Conservation (phyloP, 2,888 invertebrate species). For the Noctua pronuba region DNA sequence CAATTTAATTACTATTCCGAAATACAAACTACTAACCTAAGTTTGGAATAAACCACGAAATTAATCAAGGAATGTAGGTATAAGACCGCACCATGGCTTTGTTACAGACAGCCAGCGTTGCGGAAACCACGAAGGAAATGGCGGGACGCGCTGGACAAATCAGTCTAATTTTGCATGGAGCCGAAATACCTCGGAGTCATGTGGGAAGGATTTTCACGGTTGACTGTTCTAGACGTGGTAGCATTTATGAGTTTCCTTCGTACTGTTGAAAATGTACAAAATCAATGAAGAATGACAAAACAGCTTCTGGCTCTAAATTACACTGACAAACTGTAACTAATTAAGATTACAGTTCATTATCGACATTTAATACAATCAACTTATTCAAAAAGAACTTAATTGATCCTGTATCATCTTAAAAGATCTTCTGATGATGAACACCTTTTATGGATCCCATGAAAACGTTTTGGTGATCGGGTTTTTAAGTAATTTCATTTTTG, state of each 20-base stretch:
- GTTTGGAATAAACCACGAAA: conserved; percentile 28
- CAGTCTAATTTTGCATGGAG: conserved; percentile 23
- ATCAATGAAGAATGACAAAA: neutral
- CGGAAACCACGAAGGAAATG: conserved; percentile 39
- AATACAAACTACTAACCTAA: conserved; percentile 5
- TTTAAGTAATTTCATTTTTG: neutral
- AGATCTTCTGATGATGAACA: neutral
- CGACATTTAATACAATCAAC: neutral
- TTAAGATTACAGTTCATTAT: neutral
- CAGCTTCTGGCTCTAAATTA: neutral
- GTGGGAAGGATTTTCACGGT: neutral
- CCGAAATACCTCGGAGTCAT: neutral
- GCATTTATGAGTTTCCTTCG: neutral
- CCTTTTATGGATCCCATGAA: neutral
- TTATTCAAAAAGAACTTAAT: neutral
- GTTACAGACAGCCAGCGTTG: conserved; percentile 12
- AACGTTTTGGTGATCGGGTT: neutral
- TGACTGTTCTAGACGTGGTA: no score
- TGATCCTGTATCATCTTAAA: neutral
- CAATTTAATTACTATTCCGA: conserved; percentile 41
- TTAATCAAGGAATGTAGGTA: conserved; percentile 37
- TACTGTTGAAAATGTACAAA: neutral
- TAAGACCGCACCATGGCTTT: conserved; percentile 5
- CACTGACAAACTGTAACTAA: neutral
- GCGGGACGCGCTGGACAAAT: conserved; percentile 27